A percentile compares a stretch with the other conserved stretches of the same genome.
These are phyloP conservation scores for Trematomus loennbergii DNA, from an alignment of 2,113 vertebrate genomes.

Conservation along the genomic window DNA sequence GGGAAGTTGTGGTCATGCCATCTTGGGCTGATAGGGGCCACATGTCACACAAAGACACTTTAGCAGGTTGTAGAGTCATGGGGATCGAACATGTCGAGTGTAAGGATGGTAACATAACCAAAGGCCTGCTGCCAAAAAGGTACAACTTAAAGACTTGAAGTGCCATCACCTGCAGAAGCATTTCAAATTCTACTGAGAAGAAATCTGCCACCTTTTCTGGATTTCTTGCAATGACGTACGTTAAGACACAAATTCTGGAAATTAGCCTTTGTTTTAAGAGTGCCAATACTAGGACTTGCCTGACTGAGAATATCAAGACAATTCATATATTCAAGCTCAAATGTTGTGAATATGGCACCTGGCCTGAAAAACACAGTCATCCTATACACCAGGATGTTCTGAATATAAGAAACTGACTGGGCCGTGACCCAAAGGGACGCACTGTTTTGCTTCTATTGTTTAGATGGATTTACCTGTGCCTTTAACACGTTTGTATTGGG, in stretches of 20 bases:
- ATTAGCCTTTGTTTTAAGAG: background rate
- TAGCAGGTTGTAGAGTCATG: background rate
- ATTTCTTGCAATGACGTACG: background rate
- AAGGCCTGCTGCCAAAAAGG: background rate
- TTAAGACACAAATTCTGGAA: background rate
- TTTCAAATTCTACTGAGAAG: background rate
- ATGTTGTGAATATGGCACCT: background rate
- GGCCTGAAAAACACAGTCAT: too few relatives aligned
- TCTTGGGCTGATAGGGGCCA: background rate
- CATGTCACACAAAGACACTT: background rate
- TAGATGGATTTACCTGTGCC: conserved; percentile 2
- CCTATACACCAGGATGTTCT: background rate
- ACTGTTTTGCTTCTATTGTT: too few relatives aligned
- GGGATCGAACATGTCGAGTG: conserved; percentile 1
- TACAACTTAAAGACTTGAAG: background rate
- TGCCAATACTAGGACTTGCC: background rate
- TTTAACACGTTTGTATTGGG: too few relatives aligned
- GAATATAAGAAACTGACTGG: background rate
- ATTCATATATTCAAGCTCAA: background rate
- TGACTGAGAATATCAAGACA: background rate
- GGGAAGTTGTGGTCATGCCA: background rate
- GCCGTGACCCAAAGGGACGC: too few relatives aligned
- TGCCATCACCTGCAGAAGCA: background rate
- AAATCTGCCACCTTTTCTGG: background rate
- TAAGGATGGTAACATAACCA: too few relatives aligned